phyloP scores from a whole-genome alignment of 37 sponge, comb jelly and placozoan species.

The Amphimedon queenslandica region DNA sequence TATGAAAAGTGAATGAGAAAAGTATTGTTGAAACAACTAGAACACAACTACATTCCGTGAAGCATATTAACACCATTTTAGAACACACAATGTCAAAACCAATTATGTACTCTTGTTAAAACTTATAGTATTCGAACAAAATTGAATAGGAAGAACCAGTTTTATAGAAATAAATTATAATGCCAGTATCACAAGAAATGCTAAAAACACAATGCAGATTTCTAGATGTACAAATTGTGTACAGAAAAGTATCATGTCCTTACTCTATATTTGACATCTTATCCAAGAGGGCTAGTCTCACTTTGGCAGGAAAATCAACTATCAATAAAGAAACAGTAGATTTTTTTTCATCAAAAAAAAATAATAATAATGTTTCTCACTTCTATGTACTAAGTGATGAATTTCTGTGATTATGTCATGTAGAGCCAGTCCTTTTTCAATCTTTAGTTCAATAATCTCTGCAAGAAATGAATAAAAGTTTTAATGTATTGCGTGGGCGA shows the following conservation, averaged over 20 bases:
- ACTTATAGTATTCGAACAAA: too few relatives aligned
- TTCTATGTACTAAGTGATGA: slow-evolving; percentile 80
- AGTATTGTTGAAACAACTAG: too few relatives aligned
- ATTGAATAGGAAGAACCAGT: too few relatives aligned
- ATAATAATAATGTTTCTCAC: slow-evolving; percentile 13
- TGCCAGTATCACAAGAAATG: background rate
- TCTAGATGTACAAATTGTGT: background rate
- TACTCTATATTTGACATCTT: slow-evolving; percentile 90
- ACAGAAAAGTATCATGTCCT: too few relatives aligned
- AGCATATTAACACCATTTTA: too few relatives aligned
- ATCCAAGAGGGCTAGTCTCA: slow-evolving; percentile 71
- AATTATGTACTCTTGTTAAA: too few relatives aligned
- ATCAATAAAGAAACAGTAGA: background rate
- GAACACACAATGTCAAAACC: too few relatives aligned
- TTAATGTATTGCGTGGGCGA: too few relatives aligned
- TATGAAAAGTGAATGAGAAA: too few relatives aligned
- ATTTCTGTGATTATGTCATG: slow-evolving; percentile 88
- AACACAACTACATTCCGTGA: too few relatives aligned
- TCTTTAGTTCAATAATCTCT: slow-evolving; percentile 84
- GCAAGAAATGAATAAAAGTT: background rate
- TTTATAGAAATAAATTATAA: too few relatives aligned
- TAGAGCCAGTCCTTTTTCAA: slow-evolving; percentile 87
- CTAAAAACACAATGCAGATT: background rate
- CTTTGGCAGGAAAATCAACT: slow-evolving; percentile 90
- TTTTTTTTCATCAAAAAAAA: too few relatives aligned